Conservation (phyloP, 2,113 vertebrate genomes). For the Trochalopteron elliotii region DNA sequence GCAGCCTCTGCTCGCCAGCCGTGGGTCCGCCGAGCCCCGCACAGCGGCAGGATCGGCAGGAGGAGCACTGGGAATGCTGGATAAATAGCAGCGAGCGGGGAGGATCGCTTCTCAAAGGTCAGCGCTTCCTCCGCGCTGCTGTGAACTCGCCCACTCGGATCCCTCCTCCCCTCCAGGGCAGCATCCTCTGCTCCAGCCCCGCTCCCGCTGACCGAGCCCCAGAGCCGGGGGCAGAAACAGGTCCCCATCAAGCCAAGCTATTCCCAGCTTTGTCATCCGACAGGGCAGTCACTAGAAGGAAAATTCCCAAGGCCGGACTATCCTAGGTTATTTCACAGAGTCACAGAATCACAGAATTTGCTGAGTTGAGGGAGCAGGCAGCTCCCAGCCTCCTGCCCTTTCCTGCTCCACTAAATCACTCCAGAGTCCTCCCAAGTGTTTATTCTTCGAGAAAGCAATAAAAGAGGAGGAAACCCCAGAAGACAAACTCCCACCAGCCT, state of each 20-base stretch:
- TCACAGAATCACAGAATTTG: not conserved
- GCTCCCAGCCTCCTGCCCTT: slow-evolving; percentile 2
- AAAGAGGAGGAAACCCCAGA: slow-evolving; percentile 30
- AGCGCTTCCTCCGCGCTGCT: not conserved
- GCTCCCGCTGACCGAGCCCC: not conserved
- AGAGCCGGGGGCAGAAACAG: not conserved
- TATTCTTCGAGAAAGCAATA: slow-evolving; percentile 41
- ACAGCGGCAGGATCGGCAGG: accelerated
- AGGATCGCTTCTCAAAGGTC: slow-evolving; percentile 21
- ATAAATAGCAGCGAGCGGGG: not conserved
- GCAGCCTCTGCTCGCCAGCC: not conserved
- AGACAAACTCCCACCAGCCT: slow-evolving; percentile 28
- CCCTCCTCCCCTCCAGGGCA: not conserved
- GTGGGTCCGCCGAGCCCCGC: accelerated
- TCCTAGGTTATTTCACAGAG: not conserved
- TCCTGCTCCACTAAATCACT: slow-evolving; percentile 8
- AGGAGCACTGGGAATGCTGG: not conserved
- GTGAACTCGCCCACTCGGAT: not conserved
- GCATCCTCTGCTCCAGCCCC: not conserved
- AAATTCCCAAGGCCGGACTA: not conserved
- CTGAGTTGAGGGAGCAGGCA: not conserved
- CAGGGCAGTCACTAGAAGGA: not conserved
- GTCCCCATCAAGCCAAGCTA: not conserved
- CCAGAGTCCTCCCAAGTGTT: not conserved
- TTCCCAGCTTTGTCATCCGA: not conserved